Base-by-base conservation (phyloP, 1,140 invertebrate species). In the Galendromus occidentalis region DNA sequence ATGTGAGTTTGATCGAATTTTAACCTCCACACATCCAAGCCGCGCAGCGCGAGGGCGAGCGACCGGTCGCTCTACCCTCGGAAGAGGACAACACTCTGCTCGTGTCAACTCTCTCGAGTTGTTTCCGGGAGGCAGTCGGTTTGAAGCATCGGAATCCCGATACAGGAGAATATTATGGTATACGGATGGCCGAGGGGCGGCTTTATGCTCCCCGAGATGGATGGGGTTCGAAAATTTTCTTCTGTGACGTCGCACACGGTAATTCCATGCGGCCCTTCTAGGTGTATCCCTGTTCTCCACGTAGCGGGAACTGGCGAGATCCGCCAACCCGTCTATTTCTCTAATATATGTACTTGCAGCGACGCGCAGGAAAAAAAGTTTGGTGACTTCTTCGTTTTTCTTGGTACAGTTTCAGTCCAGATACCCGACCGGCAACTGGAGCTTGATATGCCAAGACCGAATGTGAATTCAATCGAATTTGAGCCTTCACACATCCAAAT, bases 221-320 rank as follows among this genome's bases (percentile, higher is more conserved):
- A 72, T 96, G 92, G 92, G 87, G 86, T 70, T 85, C 86, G 73
- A 81, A 83, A 72, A 80, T 88, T 68, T 95, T 89, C 79, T 83
- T 90, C 75, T 92, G 89, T 77, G 91, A 93, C 68, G 95, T 95
- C 79, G 91, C 91, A 17, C 95, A 96, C 86, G 86, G 87, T 88
- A 72, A 70, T 71, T n/a, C n/a, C n/a, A n/a, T n/a, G n/a, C n/a
- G n/a, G n/a, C n/a, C n/a, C n/a, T n/a, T n/a, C n/a, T n/a, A n/a
- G n/a, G n/a, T n/a, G n/a, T n/a, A n/a, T n/a, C n/a, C n/a, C n/a
- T n/a, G n/a, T n/a, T n/a, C n/a, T n/a, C n/a, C n/a, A n/a, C n/a
- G n/a, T n/a, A n/a, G n/a, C n/a, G n/a, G n/a, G n/a, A n/a, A n/a
- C n/a, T n/a, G n/a, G n/a, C n/a, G n/a, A n/a, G n/a, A n/a, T n/a